Evolutionary conservation across 2,113 vertebrate species (phyloP).

Genomic region (Ptyas mucosa): DNA sequence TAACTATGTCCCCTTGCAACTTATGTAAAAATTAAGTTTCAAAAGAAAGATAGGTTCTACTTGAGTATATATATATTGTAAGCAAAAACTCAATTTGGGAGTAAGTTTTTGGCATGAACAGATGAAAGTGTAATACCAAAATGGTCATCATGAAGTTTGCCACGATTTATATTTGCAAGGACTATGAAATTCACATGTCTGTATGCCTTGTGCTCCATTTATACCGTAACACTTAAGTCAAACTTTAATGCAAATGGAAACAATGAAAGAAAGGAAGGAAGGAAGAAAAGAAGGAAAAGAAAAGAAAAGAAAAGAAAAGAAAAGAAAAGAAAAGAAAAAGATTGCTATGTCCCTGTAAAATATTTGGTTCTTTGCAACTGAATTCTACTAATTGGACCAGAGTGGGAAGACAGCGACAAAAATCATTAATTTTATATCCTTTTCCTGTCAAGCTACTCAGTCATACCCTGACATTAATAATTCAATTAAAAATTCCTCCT

Average conservation of each 20-base stretch:
- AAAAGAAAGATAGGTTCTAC: background rate
- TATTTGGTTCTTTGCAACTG: background rate
- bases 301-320: no score
- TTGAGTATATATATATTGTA: background rate
- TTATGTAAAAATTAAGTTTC: background rate
- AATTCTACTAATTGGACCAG: background rate
- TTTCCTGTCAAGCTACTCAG: background rate
- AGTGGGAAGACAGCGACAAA: slow-evolving; percentile 4
- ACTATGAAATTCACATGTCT: background rate
- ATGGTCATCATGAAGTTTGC: no score
- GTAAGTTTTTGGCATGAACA: background rate
- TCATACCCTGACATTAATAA: slow-evolving; percentile 22
- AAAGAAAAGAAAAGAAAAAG: background rate
- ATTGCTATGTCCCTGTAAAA: background rate
- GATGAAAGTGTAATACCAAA: background rate
- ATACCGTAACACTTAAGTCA: background rate
- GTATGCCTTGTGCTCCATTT: background rate
- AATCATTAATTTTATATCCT: slow-evolving; percentile 13
- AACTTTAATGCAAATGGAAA: background rate
- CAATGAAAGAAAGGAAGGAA: background rate
- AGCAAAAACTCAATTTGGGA: background rate
- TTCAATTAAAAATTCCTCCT: slow-evolving; percentile 10
- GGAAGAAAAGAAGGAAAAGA: no score
- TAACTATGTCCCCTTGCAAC: background rate
- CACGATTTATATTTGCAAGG: background rate